phyloP scores from a whole-genome alignment of 2,113 vertebrate species.

The Tupaia chinensis region DNA sequence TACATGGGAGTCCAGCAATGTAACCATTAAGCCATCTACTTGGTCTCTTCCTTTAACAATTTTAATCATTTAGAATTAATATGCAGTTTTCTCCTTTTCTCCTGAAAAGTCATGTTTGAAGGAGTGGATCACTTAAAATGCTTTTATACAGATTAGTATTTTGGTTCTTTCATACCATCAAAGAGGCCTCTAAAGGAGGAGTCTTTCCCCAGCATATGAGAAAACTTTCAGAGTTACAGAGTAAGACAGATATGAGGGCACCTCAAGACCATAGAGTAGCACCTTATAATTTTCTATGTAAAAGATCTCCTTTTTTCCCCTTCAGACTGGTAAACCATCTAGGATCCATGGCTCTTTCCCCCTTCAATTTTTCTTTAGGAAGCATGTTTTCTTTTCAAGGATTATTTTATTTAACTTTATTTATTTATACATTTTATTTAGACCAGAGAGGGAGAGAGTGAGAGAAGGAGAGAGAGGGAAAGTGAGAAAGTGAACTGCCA shows the following conservation, averaged over 20 bases:
- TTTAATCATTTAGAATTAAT: constrained; percentile 56
- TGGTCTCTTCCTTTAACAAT: neutral
- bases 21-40: too few relatives aligned
- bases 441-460: too few relatives aligned
- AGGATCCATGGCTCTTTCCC: neutral
- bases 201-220: neutral
- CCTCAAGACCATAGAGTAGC: neutral
- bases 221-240: neutral
- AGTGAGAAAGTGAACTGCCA: too few relatives aligned
- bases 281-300: neutral
- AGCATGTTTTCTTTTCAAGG: neutral
- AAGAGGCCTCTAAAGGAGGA: neutral
- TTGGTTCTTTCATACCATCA: constrained; percentile 19
- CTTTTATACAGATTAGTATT: constrained; percentile 45
- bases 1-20: too few relatives aligned
- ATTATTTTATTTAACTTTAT: too few relatives aligned
- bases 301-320: neutral
- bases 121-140: neutral
- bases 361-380: constrained; percentile 23
- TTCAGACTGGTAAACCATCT: neutral
- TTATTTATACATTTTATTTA: too few relatives aligned
- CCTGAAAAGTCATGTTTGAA: constrained; percentile 18
- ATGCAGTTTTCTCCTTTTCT: neutral
- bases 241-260: neutral
- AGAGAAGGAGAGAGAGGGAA: too few relatives aligned